A percentile compares a stretch with the other conserved stretches of the same genome.
Evolutionary conservation across 92 coral and sea anemone species (phyloP).

Genomic region (Actinostola sp.): DNA sequence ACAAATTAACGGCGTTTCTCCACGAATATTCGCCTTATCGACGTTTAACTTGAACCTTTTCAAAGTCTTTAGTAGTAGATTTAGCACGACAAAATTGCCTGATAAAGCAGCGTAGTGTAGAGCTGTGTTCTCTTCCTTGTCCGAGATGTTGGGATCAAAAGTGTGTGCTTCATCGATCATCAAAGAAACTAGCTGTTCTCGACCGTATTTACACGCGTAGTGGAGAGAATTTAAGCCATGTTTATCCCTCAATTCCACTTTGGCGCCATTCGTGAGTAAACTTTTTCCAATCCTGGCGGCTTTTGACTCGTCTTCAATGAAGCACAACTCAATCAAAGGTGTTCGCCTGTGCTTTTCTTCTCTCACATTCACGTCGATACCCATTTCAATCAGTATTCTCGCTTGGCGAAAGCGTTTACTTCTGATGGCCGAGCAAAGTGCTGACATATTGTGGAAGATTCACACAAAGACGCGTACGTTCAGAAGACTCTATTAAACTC

Average conservation of each 20-base stretch:
- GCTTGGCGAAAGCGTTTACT: constrained; percentile 71
- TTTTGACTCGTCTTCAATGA: constrained; percentile 75
- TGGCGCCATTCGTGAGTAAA: constrained; percentile 71
- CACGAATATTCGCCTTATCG: constrained; percentile 65
- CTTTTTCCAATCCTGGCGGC: constrained; percentile 75
- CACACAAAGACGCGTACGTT: too few species aligned
- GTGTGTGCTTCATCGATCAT: constrained; percentile 69
- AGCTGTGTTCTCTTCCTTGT: constrained; percentile 80
- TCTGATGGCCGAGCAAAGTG: constrained; percentile 69
- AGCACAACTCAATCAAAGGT: constrained; percentile 79
- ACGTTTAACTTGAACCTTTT: constrained; percentile 72
- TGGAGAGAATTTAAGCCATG: constrained; percentile 76
- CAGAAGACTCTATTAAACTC: too few species aligned
- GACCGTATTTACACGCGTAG: constrained; percentile 72
- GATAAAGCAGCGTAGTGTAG: constrained; percentile 77
- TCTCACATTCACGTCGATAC: constrained; percentile 68
- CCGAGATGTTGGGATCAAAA: constrained; percentile 75
- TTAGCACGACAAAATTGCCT: constrained; percentile 77
- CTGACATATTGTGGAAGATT: constrained; percentile 74
- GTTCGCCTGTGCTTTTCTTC: constrained; percentile 56
- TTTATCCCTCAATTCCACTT: constrained; percentile 64
- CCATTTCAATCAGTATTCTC: constrained; percentile 72
- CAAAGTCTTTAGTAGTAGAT: constrained; percentile 55
- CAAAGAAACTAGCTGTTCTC: constrained; percentile 78
- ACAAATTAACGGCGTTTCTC: constrained; percentile 84